A percentile compares a stretch with the other conserved stretches of the same genome.
These are phyloP conservation scores for Octomys mimax DNA, from an alignment of 2,797 vertebrate species.

Conservation along the genomic window DNA sequence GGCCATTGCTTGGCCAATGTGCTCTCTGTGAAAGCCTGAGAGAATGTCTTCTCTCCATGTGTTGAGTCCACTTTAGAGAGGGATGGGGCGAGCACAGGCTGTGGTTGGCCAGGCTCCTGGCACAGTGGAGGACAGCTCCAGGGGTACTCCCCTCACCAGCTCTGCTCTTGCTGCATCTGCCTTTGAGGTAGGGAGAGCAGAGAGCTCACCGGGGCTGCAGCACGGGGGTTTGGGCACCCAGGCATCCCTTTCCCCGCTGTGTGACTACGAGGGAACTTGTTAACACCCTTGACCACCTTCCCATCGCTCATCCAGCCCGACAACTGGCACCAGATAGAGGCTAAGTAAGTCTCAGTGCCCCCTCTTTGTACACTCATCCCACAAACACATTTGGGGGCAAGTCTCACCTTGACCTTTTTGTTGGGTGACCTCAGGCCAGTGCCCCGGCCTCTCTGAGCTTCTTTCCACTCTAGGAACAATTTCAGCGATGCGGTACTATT, in stretches of 20 bases:
- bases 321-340: neutral
- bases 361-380: neutral
- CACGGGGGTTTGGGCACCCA: neutral
- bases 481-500: neutral
- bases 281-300: neutral
- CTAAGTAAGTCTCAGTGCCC: too few species aligned
- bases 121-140: too few species aligned
- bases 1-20: too few species aligned
- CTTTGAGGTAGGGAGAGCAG: neutral
- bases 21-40: too few species aligned
- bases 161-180: neutral
- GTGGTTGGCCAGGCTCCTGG: neutral
- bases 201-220: neutral
- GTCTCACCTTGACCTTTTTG: neutral
- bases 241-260: neutral
- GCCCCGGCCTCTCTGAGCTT: neutral
- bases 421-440: neutral
- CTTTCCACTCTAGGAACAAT: neutral
- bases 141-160: neutral
- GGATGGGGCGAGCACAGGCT: neutral
- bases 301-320: accelerated
- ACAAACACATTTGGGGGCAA: accelerated
- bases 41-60: too few species aligned
- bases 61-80: accelerated
- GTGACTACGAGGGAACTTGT: neutral